Base-by-base conservation (phyloP, 2,113 vertebrate genomes). In the Anthoscopus minutus region DNA sequence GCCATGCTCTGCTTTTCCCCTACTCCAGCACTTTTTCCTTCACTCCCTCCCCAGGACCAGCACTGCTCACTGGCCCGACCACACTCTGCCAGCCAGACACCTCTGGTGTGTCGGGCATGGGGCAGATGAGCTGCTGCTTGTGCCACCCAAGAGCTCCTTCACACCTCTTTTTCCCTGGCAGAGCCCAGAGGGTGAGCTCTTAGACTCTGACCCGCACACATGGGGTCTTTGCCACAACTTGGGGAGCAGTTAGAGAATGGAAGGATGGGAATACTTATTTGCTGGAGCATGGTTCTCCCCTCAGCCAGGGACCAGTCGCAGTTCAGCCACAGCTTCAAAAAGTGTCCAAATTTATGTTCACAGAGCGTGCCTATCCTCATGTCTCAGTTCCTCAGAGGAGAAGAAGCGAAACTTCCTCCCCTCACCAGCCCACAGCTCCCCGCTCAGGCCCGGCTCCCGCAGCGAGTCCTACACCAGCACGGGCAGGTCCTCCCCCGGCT, bases 341-440 rank as follows among this genome's bases (percentile, higher is more conserved):
- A 28, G 44, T 58, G 13, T n/a, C 42, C 82, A 77, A 88, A 96
- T 44, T 4, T 95, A 48, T 35, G 37, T 94, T 96, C 81, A 44
- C 98, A 99, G 99, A 92, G 95, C 91, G 53, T 96, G 95, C 92
- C 97, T 96, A 66, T 98, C 97, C 8, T 97, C 97, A 1, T 98
- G 98, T 61, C 98, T 97, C 85, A 93, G 95, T 22, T 96, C 97
- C 15, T 95, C 92, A 0, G 96, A 97, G 61, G 97, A 95, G 93
- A 98, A 97, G 96, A 95, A 98, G 91, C 95, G 64, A 58, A 61
- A 50, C 62, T 54, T 82, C 19, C 81, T 92, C 11, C 81, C 92
- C 2, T 96, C 97, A 33, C 96, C 97, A 16, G 77, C 74, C 35
- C 96, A 18, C 93, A 97, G 89, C 93, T 98, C 97, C 28, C 94